Conservation (phyloP, 2,113 vertebrate species). For the Oenanthe oenanthe region DNA sequence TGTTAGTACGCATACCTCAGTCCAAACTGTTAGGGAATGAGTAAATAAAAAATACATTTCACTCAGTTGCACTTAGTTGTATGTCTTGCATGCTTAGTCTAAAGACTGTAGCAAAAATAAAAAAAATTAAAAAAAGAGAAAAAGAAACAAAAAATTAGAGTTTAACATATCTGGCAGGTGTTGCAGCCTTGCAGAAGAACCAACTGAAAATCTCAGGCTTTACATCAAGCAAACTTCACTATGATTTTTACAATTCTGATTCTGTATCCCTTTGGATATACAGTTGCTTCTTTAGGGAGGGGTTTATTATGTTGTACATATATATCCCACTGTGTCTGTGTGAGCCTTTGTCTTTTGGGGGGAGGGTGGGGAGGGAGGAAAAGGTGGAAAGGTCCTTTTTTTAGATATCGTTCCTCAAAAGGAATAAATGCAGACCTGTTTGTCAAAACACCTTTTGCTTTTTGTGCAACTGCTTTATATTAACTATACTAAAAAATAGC, state of each 20-base stretch:
- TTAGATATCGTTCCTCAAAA: conserved; percentile 81
- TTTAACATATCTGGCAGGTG: conserved; percentile 84
- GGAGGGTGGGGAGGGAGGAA: conserved; percentile 73
- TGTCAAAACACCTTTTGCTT: conserved; percentile 91
- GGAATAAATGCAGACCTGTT: conserved; percentile 86
- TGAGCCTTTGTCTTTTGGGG: conserved; percentile 82
- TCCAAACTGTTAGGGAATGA: conserved; percentile 95
- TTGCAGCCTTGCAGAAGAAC: conserved; percentile 84
- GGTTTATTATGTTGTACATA: conserved; percentile 93
- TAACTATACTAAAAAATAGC: conserved; percentile 86
- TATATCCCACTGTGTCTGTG: conserved; percentile 85
- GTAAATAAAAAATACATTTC: conserved; percentile 87
- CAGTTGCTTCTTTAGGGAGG: conserved; percentile 80
- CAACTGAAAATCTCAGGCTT: conserved; percentile 95
- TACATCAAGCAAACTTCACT: conserved; percentile 82
- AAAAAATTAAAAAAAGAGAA: conserved; percentile 71
- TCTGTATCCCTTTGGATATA: conserved; percentile 80
- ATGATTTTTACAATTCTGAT: conserved; percentile 79
- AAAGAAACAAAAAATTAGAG: conserved; percentile 81
- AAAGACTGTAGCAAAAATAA: conserved; percentile 88
- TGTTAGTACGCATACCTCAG: conserved; percentile 95
- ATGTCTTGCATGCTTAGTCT: conserved; percentile 97
- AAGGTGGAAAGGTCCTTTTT: conserved; percentile 74
- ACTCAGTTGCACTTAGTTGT: conserved; percentile 95
- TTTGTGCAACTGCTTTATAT: conserved; percentile 95